Evolutionary conservation across 2,888 invertebrate genomes (phyloP).

Genomic region (Liodrosophila aerea): DNA sequence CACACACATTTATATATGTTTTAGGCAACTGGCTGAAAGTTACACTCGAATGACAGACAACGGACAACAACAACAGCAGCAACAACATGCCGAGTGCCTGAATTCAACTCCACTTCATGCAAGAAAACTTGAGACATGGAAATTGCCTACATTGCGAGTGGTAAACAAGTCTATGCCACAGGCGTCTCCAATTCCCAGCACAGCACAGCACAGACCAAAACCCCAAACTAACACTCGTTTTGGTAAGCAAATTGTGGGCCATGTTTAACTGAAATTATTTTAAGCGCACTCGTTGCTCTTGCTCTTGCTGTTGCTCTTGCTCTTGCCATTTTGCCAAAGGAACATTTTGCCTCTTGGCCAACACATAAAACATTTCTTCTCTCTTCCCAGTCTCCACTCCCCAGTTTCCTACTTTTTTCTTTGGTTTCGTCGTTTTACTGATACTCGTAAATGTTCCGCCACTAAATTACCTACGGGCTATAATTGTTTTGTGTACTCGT

Average conservation of each 20-base stretch:
- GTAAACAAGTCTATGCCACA: constrained; percentile 38
- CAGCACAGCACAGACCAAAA: constrained; percentile 7
- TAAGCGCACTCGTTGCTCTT: constrained; percentile 53
- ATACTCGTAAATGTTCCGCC: constrained; percentile 63
- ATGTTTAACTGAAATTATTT: constrained; percentile 76
- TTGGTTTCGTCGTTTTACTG: constrained; percentile 26
- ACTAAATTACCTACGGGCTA: constrained; percentile 77
- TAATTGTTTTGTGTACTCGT: constrained; percentile 73
- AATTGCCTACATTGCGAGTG: constrained; percentile 52
- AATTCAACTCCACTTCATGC: constrained; percentile 41
- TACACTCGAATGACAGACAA: constrained; percentile 54
- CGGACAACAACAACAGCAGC: constrained; percentile 24
- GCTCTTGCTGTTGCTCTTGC: background rate
- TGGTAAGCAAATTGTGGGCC: constrained; percentile 62
- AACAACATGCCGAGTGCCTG: background rate
- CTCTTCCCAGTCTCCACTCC: no score
- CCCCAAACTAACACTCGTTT: constrained; percentile 26
- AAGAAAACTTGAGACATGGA: constrained; percentile 57
- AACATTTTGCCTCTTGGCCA: constrained; percentile 49
- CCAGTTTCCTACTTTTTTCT: constrained; percentile 1
- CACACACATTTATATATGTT: constrained; percentile 1
- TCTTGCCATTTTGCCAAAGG: constrained; percentile 14
- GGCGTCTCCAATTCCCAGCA: constrained; percentile 25
- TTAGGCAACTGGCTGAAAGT: constrained; percentile 23
- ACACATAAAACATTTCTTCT: constrained; percentile 59